phyloP scores from a whole-genome alignment of 2,113 vertebrate species.

The Pipra filicauda region DNA sequence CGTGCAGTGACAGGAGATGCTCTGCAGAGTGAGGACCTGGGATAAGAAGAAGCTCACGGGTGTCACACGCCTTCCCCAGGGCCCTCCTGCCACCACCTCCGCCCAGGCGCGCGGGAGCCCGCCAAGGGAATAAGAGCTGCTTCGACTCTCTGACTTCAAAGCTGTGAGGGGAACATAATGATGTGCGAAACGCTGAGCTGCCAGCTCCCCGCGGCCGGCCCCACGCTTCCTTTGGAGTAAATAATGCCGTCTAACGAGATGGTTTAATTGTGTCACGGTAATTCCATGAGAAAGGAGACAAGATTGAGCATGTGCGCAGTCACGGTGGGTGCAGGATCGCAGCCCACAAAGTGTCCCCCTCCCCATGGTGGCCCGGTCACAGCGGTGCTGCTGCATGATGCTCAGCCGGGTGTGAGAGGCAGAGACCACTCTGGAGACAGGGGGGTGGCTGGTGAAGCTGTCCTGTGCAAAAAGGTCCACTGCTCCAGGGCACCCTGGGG shows the following conservation, averaged over 20 bases:
- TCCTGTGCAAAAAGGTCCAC: fast-evolving
- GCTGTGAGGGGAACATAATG: constrained; percentile 34
- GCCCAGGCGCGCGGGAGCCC: neutral
- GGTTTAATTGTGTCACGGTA: constrained; percentile 30
- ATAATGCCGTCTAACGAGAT: constrained; percentile 16
- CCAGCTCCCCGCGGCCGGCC: constrained; percentile 30
- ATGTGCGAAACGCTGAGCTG: constrained; percentile 45
- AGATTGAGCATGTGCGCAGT: constrained; percentile 31
- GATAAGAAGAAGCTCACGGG: neutral
- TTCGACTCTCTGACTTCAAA: constrained; percentile 29
- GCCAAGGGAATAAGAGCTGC: neutral
- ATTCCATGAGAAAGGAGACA: constrained; percentile 44
- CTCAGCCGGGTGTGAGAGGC: neutral
- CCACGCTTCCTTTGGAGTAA: constrained; percentile 42
- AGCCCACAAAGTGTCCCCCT: neutral
- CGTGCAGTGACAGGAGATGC: fast-evolving
- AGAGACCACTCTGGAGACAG: neutral
- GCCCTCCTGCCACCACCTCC: neutral
- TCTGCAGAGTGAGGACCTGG: neutral
- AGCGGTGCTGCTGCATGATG: fast-evolving
- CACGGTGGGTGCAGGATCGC: neutral
- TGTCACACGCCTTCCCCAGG: neutral
- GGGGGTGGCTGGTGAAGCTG: fast-evolving
- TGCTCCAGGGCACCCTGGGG: neutral
- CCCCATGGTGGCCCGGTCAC: neutral